These are phyloP conservation scores for human DNA, from an alignment of 2,113 vertebrate genomes.

Conservation along the genomic window DNA sequence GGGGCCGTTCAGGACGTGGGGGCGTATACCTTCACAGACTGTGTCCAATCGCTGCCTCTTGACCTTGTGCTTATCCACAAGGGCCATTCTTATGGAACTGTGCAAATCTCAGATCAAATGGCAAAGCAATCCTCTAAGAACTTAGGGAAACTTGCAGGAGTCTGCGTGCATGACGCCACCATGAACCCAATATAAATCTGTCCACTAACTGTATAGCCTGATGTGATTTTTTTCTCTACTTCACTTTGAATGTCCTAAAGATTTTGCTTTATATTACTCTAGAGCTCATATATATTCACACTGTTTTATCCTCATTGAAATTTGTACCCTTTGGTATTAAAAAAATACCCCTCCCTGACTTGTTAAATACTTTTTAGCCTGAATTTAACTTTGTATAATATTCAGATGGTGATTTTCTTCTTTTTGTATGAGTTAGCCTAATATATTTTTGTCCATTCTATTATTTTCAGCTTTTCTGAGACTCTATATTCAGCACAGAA, in stretches of 20 bases:
- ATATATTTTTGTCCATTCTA: background rate
- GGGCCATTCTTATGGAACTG: too few species aligned
- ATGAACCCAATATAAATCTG: too few species aligned
- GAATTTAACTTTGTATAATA: background rate
- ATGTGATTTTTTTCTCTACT: background rate
- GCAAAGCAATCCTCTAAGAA: too few species aligned
- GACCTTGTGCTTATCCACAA: too few species aligned
- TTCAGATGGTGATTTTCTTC: background rate
- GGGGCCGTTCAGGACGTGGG: too few species aligned
- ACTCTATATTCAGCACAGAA: background rate
- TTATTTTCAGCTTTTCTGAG: background rate
- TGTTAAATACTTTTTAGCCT: background rate
- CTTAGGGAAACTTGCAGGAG: too few species aligned
- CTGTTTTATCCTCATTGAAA: background rate
- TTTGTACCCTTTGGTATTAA: background rate
- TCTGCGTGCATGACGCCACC: too few species aligned
- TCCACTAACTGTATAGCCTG: too few species aligned
- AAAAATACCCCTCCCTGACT: background rate
- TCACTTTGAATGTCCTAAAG: background rate
- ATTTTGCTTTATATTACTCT: conserved; percentile 21
- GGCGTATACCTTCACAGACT: too few species aligned
- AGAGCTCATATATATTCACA: background rate
- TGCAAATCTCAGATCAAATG: too few species aligned
- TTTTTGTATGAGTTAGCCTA: background rate
- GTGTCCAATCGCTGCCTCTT: too few species aligned